Conservation (phyloP, 2,113 vertebrate genomes). For the Ranitomeya variabilis region DNA sequence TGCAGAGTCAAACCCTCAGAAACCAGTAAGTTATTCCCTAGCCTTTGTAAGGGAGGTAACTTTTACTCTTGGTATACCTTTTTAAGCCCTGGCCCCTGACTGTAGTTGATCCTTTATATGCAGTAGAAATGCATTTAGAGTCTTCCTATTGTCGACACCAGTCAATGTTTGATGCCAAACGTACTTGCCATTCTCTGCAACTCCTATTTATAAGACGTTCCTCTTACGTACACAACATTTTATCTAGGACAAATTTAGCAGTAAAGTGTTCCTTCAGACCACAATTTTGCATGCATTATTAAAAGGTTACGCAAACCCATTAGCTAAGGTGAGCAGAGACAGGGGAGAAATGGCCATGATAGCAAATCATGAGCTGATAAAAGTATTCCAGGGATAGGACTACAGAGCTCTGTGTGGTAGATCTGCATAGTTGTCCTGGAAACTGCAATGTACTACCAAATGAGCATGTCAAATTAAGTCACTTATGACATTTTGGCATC, state of each 20-base stretch:
- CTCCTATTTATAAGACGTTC: background rate
- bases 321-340: slow-evolving; percentile 31
- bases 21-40: no score
- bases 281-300: slow-evolving; percentile 34
- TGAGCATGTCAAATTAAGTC: slow-evolving; percentile 44
- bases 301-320: slow-evolving; percentile 33
- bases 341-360: background rate
- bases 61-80: no score
- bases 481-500: slow-evolving; percentile 44
- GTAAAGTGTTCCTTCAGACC: slow-evolving; percentile 13
- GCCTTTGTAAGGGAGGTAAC: no score
- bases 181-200: background rate
- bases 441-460: slow-evolving; percentile 31
- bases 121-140: background rate
- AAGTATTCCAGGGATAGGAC: background rate
- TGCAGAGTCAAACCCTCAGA: no score
- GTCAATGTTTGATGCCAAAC: background rate
- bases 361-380: background rate
- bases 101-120: no score
- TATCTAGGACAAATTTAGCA: slow-evolving; percentile 13
- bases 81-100: no score
- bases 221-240: background rate
- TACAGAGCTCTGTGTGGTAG: background rate
- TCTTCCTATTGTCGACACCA: background rate
- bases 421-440: slow-evolving; percentile 42